Evolutionary conservation across 2,113 vertebrate genomes (phyloP).

Genomic region (Sitta europaea): DNA sequence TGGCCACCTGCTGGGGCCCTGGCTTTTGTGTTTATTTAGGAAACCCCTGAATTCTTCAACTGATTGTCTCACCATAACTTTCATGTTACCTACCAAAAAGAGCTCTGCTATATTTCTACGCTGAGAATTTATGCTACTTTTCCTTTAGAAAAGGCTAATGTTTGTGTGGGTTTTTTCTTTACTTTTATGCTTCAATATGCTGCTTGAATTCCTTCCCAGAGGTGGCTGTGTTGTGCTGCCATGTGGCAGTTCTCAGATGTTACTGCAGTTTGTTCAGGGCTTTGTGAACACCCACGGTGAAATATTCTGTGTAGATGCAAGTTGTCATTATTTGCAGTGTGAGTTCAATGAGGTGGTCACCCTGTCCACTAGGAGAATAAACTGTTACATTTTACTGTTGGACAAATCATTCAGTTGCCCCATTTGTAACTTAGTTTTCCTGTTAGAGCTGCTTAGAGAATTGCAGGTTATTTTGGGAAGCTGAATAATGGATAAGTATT

Average conservation of each 20-base stretch:
- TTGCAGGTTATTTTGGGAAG: conserved; percentile 49
- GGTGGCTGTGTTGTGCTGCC: conserved; percentile 4
- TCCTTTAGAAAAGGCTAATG: not conserved
- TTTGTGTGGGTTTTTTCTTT: not conserved
- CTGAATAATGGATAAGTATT: conserved; percentile 33
- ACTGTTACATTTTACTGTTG: not conserved
- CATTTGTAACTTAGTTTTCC: not conserved
- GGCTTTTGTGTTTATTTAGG: conserved; percentile 80
- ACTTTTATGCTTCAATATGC: not conserved
- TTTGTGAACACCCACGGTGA: not conserved
- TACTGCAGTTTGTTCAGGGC: not conserved
- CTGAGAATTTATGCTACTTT: not conserved
- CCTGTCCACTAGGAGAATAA: not conserved
- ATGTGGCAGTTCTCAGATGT: not conserved
- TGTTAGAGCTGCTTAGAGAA: conserved; percentile 23
- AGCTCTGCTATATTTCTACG: not conserved
- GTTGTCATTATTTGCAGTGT: not conserved
- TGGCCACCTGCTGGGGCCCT: conserved; percentile 81
- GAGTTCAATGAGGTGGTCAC: not conserved
- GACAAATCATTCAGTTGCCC: not conserved
- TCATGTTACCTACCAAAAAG: not conserved
- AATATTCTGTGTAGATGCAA: not conserved
- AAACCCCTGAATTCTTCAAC: conserved; percentile 64
- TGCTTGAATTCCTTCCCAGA: conserved; percentile 13
- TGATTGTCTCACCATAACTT: conserved; percentile 64